phyloP scores from a whole-genome alignment of 2,797 vertebrate genomes.

The Sebastes wilsoni region DNA sequence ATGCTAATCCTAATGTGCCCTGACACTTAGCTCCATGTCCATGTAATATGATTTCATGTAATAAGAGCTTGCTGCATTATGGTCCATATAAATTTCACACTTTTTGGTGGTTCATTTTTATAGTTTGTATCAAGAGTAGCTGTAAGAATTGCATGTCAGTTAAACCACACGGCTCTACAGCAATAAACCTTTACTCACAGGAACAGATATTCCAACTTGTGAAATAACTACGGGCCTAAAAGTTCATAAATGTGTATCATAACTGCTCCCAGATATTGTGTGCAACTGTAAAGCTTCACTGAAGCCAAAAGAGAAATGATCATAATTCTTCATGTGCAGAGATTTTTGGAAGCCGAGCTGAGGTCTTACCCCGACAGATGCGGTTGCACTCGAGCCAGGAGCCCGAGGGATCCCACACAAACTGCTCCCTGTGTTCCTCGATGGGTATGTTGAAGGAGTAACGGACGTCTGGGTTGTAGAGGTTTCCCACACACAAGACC shows the following conservation, averaged over 20 bases:
- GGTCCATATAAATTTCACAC: constrained; percentile 1
- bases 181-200: neutral
- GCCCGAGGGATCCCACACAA: constrained; percentile 90
- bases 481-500: constrained; percentile 97
- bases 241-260: neutral
- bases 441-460: constrained; percentile 95
- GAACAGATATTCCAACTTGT: neutral
- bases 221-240: neutral
- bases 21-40: constrained; percentile 4
- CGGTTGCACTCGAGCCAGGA: constrained; percentile 93
- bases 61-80: constrained; percentile 1
- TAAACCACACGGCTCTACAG: neutral
- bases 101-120: neutral
- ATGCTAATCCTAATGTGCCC: constrained; percentile 22
- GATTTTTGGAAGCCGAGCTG: neutral
- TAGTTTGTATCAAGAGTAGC: neutral
- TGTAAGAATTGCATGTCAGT: neutral
- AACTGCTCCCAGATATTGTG: neutral
- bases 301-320: neutral
- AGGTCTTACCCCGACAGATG: constrained; percentile 90
- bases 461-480: constrained; percentile 93
- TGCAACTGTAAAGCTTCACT: neutral
- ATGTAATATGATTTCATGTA: neutral
- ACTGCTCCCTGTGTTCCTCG: constrained; percentile 86
- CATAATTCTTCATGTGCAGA: neutral